Conservation (phyloP, 2,797 vertebrate species). For the Chromis chromis region DNA sequence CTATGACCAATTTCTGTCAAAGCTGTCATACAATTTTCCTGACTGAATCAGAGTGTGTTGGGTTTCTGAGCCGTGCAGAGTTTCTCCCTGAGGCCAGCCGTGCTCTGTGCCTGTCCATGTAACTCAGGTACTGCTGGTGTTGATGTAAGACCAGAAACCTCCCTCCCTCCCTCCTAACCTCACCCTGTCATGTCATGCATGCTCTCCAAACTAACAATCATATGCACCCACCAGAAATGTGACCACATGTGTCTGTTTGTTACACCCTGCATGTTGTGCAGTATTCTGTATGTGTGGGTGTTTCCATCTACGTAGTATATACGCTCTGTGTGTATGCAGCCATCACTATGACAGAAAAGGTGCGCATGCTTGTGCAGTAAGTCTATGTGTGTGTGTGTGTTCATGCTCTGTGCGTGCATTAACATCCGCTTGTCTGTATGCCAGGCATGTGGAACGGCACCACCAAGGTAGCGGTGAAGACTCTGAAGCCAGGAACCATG, state of each 20-base stretch:
- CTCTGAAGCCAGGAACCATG: conserved; percentile 96
- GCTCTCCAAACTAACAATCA: conserved; percentile 45
- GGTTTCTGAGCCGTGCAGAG: conserved; percentile 46
- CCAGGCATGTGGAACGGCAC: conserved; percentile 96
- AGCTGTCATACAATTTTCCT: conserved; percentile 8
- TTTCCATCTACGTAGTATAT: conserved; percentile 9
- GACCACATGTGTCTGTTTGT: conserved; percentile 6
- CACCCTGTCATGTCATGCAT: conserved; percentile 59
- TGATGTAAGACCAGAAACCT: conserved; percentile 56
- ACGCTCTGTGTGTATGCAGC: conserved; percentile 7
- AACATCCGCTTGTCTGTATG: conserved; percentile 60
- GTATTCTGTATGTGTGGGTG: conserved; percentile 22
- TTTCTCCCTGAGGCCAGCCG: conserved; percentile 44
- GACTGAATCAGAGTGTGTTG: conserved; percentile 34
- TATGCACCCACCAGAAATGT: conserved; percentile 49
- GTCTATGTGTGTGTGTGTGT: background rate
- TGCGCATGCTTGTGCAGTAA: background rate
- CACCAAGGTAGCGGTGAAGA: conserved; percentile 98
- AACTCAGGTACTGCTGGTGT: conserved; percentile 57
- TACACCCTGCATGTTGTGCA: conserved; percentile 6
- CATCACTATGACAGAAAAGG: conserved; percentile 10
- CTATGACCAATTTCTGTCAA: conserved; percentile 12
- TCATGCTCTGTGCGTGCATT: conserved; percentile 13
- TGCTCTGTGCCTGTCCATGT: conserved; percentile 49
- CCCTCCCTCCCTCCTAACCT: conserved; percentile 21